These are phyloP conservation scores for Emydoidea blandingii DNA, from an alignment of 2,797 vertebrate genomes.

Conservation along the genomic window DNA sequence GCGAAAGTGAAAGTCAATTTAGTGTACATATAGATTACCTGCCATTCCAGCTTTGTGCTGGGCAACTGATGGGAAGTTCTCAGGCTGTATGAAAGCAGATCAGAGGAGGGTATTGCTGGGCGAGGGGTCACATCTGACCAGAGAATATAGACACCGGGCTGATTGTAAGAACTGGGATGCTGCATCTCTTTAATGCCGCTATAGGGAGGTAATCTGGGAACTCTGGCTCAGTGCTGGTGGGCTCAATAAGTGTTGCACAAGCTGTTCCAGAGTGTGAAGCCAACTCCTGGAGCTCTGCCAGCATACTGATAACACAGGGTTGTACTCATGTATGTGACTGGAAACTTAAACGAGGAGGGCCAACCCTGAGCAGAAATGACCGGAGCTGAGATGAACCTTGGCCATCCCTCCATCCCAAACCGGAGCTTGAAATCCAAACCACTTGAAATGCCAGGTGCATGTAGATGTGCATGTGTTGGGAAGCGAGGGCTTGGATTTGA, in stretches of 20 bases:
- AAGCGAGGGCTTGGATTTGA: background rate
- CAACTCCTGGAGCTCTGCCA: background rate
- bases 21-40: conserved; percentile 37
- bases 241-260: fast-evolving
- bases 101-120: background rate
- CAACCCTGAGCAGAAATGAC: background rate
- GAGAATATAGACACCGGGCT: fast-evolving
- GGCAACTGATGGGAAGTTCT: conserved; percentile 13
- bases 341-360: background rate
- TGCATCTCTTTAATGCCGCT: fast-evolving
- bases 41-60: background rate
- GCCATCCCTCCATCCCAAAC: background rate
- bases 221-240: background rate
- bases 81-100: background rate
- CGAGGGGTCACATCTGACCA: fast-evolving
- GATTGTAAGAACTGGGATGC: background rate
- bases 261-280: background rate
- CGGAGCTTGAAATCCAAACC: background rate
- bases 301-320: background rate
- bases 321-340: background rate
- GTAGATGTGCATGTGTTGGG: background rate
- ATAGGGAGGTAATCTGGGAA: background rate
- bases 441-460: background rate
- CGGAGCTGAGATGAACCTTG: fast-evolving
- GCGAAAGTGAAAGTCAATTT: conserved; percentile 44